phyloP scores from a whole-genome alignment of 2,888 invertebrate species.

The Dicyrtoma fusca region DNA sequence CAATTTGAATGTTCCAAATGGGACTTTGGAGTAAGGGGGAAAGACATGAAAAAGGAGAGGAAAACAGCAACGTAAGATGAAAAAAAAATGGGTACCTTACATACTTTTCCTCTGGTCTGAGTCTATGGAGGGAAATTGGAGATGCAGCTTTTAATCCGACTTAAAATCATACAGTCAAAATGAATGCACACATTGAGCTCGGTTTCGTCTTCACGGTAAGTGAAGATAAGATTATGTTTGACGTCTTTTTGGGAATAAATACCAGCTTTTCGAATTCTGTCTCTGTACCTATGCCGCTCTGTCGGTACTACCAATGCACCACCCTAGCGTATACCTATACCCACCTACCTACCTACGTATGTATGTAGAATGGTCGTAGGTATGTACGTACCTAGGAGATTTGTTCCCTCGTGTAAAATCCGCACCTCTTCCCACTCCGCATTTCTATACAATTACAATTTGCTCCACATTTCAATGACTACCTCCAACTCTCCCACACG shows the following conservation, averaged over 20 bases:
- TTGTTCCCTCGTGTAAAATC: no score
- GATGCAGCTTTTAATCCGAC: slow-evolving; percentile 13
- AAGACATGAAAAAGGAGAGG: not conserved
- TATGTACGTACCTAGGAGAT: no score
- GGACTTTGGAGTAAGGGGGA: no score
- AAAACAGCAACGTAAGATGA: not conserved
- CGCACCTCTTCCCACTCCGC: no score
- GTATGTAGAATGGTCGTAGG: no score
- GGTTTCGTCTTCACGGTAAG: slow-evolving; percentile 28
- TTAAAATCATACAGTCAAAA: slow-evolving; percentile 21
- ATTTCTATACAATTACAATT: no score
- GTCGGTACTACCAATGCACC: no score
- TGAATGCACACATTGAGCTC: slow-evolving; percentile 19
- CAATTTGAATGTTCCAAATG: not conserved
- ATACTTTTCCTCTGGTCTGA: not conserved
- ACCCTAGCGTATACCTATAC: no score
- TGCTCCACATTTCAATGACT: no score
- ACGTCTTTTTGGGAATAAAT: slow-evolving; percentile 17
- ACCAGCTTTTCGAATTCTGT: not conserved
- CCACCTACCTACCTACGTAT: no score
- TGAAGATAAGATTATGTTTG: slow-evolving; percentile 33
- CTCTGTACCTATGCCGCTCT: no score
- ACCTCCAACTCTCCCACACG: no score
- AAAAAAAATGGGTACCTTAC: not conserved
- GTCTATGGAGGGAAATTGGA: not conserved